A percentile compares a stretch with the other conserved stretches of the same genome.
These are phyloP conservation scores for Mesitornis unicolor DNA, from an alignment of 2,113 vertebrate genomes.

Conservation along the genomic window DNA sequence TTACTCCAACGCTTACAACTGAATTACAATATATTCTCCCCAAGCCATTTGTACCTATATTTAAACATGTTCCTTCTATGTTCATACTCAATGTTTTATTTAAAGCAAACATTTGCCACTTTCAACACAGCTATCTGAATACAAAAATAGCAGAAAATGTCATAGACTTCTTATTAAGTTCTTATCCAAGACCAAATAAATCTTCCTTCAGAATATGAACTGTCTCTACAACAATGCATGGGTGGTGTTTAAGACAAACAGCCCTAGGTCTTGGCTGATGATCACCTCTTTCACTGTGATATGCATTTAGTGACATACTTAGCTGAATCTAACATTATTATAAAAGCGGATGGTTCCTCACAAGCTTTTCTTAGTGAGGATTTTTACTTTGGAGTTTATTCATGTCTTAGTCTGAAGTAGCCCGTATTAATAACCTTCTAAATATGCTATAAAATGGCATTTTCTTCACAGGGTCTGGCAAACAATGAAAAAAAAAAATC, in stretches of 20 bases:
- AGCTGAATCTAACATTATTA: background rate
- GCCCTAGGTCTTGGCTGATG: background rate
- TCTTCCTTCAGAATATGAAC: background rate
- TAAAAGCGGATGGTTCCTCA: background rate
- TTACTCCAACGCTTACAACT: background rate
- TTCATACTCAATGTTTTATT: background rate
- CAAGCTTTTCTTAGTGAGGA: background rate
- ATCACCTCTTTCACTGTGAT: background rate
- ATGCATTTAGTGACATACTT: background rate
- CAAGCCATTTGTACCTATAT: background rate
- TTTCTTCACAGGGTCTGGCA: background rate
- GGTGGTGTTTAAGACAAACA: background rate
- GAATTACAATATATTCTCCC: background rate
- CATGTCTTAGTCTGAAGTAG: background rate
- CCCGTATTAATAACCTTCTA: background rate
- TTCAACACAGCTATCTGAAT: background rate
- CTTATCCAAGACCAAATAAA: background rate
- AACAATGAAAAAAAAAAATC: background rate
- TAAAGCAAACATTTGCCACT: background rate
- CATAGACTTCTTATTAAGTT: background rate
- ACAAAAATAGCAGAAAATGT: background rate
- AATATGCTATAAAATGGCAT: background rate
- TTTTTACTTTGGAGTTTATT: background rate
- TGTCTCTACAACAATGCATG: rapidly evolving
- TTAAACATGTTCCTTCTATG: background rate